Conservation (phyloP, 2,888 invertebrate species). For the Sinhomidia bicolor region DNA sequence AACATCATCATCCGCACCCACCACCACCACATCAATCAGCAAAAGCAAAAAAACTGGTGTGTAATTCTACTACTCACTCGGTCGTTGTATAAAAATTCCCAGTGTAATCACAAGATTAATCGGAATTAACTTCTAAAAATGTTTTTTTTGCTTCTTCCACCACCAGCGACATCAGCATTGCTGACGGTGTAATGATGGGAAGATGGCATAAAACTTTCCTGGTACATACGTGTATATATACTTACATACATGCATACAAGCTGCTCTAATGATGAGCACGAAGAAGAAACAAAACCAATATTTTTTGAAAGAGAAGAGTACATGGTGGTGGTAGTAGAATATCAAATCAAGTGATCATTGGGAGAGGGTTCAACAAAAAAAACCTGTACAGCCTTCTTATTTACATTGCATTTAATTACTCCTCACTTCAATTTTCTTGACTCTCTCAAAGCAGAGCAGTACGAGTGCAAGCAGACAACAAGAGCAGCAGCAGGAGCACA, state of each 20-base stretch:
- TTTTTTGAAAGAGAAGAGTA: too few relatives aligned
- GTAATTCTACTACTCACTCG: too few relatives aligned
- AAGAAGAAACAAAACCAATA: too few relatives aligned
- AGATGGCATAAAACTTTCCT: neutral
- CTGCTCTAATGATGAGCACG: too few relatives aligned
- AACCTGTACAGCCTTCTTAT: conserved; percentile 51
- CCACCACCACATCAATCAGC: neutral
- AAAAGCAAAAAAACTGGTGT: neutral
- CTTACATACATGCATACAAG: too few relatives aligned
- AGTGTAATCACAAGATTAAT: conserved; percentile 30
- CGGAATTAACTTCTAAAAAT: conserved; percentile 10
- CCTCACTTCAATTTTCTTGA: too few relatives aligned
- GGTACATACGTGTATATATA: neutral
- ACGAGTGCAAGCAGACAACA: neutral
- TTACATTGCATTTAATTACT: conserved; percentile 61
- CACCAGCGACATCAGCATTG: too few relatives aligned
- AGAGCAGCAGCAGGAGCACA: neutral
- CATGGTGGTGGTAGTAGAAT: too few relatives aligned
- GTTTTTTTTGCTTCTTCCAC: neutral
- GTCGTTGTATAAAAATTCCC: neutral
- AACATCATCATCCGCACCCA: neutral
- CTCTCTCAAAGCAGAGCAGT: too few relatives aligned
- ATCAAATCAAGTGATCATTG: too few relatives aligned
- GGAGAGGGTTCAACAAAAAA: neutral
- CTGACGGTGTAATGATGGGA: neutral